Base-by-base conservation (phyloP, 2,888 invertebrate species). In the Bembecia ichneumoniformis region DNA sequence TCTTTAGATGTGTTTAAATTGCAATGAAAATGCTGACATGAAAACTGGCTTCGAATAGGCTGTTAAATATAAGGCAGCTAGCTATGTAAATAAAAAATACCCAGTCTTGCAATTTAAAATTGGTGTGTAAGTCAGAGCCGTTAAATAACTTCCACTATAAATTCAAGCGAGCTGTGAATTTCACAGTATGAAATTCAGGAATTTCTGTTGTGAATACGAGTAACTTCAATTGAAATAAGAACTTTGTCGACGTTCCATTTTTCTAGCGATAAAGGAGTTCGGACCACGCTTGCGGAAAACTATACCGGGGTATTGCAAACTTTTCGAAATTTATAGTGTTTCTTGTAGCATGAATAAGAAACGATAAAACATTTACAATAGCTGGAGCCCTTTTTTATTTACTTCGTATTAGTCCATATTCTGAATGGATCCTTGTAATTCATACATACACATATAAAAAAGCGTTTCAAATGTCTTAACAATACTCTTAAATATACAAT, bases 161-260 rank as follows among this genome's bases (percentile, higher is more conserved):
- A 74, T 74, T 64, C 59, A 49, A 58, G 54, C 49, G 51, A 54
- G 51, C 62, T 53, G 58, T 64, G 65, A 67, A 70, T 62, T 62
- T 58, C 58, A 58, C 66, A 64, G 61, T 61, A 60, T 58, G 61
- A 64, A 69, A 64, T 57, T 62, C 57, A 49, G 62, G 60, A 35
- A 51, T 53, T 47, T 49, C 50, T 48, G 48, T 55, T 63, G 62
- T 68, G 68, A 69, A 71, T 66, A 63, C 61, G 56, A 60, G 61
- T 58, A 68, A 71, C 67, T 73, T 64, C 65, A 62, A 72, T 73
- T 73, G 71, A 72, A 74, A 73, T 70, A 72, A 63, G 66, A 69
- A 71, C 61, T 64, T 47, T 56, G 54, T 58, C 57, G 53, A 58
- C 60, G 54, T 59, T 64, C 60, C 62, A 68, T 70, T 71, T 66